These are phyloP conservation scores for Rhineura floridana DNA, from an alignment of 2,113 vertebrate genomes.

Conservation along the genomic window DNA sequence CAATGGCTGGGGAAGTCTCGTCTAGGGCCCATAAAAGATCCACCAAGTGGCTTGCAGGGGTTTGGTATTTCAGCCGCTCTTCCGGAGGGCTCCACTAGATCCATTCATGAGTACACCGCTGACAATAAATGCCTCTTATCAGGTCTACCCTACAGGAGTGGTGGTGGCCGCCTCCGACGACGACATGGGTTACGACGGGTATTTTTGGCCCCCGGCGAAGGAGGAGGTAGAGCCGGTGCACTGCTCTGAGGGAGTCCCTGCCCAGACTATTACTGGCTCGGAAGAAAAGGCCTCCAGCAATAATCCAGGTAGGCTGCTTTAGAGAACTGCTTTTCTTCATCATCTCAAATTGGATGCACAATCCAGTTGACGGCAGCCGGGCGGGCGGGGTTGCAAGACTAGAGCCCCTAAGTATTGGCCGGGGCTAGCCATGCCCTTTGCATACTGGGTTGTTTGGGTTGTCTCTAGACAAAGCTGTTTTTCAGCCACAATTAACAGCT, in stretches of 20 bases:
- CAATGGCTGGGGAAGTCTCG: constrained; percentile 41
- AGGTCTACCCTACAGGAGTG: not conserved
- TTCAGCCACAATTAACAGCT: no score
- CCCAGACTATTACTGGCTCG: not conserved
- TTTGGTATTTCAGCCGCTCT: not conserved
- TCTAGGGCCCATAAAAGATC: constrained; percentile 48
- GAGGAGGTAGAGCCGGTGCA: not conserved
- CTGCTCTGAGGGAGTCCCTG: not conserved
- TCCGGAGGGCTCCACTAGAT: not conserved
- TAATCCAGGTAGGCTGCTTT: not conserved
- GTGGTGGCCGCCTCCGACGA: not conserved
- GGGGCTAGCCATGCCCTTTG: no score
- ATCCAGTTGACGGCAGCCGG: not conserved
- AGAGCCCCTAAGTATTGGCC: no score
- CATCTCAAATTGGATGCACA: no score
- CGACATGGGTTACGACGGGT: constrained; percentile 30
- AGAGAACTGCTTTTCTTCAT: no score
- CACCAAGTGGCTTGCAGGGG: not conserved
- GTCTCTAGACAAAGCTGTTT: no score
- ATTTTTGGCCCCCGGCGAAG: constrained; percentile 23
- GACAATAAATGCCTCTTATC: constrained; percentile 28
- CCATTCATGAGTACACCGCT: constrained; percentile 52
- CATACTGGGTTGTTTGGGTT: no score
- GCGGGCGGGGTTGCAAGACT: no score
- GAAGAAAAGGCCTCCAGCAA: not conserved